Base-by-base conservation (phyloP, 2,888 invertebrate species). In the Lycaena phlaeas region DNA sequence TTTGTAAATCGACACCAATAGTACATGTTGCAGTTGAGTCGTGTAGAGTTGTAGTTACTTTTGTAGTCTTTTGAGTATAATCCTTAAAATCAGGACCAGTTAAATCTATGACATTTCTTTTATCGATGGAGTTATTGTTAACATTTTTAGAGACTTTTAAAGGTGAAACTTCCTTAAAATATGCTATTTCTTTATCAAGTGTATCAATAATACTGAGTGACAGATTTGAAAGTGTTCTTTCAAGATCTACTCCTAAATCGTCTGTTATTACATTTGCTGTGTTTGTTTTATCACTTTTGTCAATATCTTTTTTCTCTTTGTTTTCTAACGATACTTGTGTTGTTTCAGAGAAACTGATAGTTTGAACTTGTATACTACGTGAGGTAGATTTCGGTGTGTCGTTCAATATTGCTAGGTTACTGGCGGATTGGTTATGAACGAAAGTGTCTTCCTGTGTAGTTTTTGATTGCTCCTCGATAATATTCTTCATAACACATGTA, bases 401-500 rank as follows among this genome's bases (percentile, higher is more conserved):
- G 18, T 12, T 12, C 10, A 15, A 12, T 3, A 18, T 22, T 14
- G 22, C 17, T 9, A 11, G 10, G 9, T 10, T 34, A 12, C 18
- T 30, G 25, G 17, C 5, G 9, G 22, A 5, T n/a, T n/a, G n/a
- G n/a, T n/a, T n/a, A n/a, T n/a, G n/a, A n/a, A n/a, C n/a, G n/a
- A n/a, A n/a, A n/a, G n/a, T n/a, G n/a, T n/a, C 11, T 27, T 11
- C 11, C 36, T 17, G 5, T 26, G n/a, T 11, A 11, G 17, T 29
- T 37, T 14, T 11, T 2, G 26, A 25, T 2, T 43, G 27, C 17
- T 42, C 41, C 26, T 36, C 30, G 4, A 47, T 40, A 10, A 57
- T 51, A 7, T 10, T 42, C 22, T 45, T 51, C 51, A 57, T 51
- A 4, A 42, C 41, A 15, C 28, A 51, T 9, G 50, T 57, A 6